Base-by-base conservation (phyloP, 2,888 invertebrate genomes). In the Meganola albula region DNA sequence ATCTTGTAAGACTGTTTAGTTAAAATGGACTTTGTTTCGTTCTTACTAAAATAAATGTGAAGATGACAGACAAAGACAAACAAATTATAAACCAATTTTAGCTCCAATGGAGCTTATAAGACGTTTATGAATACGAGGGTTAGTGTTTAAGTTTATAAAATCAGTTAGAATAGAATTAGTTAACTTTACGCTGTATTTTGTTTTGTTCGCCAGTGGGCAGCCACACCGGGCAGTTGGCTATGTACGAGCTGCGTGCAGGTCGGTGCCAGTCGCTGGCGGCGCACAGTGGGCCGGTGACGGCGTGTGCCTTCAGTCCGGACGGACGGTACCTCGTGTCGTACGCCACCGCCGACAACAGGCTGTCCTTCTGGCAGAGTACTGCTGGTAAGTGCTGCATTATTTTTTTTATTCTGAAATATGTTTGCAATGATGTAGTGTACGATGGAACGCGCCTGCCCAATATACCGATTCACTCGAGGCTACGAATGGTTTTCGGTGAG, bases 351-450 rank as follows among this genome's bases (percentile, higher is more conserved):
- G 99, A 99, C 75, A 97, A 98, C 77, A 91, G 96, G 50, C 90
- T 99, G 31, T 96, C 95, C 52, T 99, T 99, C 85, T 99, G 99
- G 99, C 99, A 99, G 90, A 98, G 97, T 48, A 91, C 91, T 39
- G 90, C 96, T 68, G 93, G 96, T 92, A 56, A 74, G 78, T 12
- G n/a, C n/a, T n/a, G n/a, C n/a, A n/a, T n/a, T n/a, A n/a, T n/a
- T n/a, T n/a, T n/a, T n/a, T n/a, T n/a, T n/a, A n/a, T n/a, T n/a
- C n/a, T n/a, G n/a, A n/a, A n/a, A n/a, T n/a, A n/a, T n/a, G n/a
- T n/a, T n/a, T n/a, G n/a, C n/a, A n/a, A n/a, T n/a, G n/a, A n/a
- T n/a, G n/a, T n/a, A n/a, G n/a, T n/a, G n/a, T n/a, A n/a, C n/a
- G n/a, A n/a, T n/a, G n/a, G n/a, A n/a, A n/a, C n/a, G n/a, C n/a